Evolutionary conservation across 2,113 vertebrate genomes (phyloP).

Genomic region (Phoenicopterus ruber): DNA sequence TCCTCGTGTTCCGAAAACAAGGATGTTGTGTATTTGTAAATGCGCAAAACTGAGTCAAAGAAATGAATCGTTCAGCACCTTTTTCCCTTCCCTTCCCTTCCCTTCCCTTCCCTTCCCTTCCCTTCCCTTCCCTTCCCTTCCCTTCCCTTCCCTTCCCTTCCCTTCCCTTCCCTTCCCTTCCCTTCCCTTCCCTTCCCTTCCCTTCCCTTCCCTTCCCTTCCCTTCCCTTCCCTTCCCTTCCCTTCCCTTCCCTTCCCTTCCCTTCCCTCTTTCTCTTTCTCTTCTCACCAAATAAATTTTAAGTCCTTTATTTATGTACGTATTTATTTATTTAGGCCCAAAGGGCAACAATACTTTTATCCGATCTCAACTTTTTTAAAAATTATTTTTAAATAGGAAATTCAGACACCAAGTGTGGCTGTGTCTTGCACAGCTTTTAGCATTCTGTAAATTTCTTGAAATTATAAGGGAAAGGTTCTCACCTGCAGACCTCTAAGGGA

Average conservation of each 20-base stretch:
- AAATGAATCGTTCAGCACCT: neutral
- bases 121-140: neutral
- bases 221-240: neutral
- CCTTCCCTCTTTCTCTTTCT: rapidly evolving
- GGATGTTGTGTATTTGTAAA: neutral
- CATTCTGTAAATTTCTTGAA: neutral
- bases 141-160: too few species aligned
- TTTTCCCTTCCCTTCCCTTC: neutral
- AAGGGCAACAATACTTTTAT: neutral
- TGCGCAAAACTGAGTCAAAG: neutral
- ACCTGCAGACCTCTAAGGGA: neutral
- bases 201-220: neutral
- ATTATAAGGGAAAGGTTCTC: neutral
- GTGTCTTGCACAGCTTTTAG: neutral
- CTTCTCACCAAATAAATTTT: neutral
- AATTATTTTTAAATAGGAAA: neutral
- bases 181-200: neutral
- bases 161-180: neutral
- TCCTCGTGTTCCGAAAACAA: neutral
- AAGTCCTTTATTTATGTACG: neutral
- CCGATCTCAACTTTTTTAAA: neutral
- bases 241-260: neutral
- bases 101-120: neutral
- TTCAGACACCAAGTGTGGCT: neutral
- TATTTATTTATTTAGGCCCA: neutral